Conservation (phyloP, 2,888 invertebrate species). For the Cantharis rustica region DNA sequence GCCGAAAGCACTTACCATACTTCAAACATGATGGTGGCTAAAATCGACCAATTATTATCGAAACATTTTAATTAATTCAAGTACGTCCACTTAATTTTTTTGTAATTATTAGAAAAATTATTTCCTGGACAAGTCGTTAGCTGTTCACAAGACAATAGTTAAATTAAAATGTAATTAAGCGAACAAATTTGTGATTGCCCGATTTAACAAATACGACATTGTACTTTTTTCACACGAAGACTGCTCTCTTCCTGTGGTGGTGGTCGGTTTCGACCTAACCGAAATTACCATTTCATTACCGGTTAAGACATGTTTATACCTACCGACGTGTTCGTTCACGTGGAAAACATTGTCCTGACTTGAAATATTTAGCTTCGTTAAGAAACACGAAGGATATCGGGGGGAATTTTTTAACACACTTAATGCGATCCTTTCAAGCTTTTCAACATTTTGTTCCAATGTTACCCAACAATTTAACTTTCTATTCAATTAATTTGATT, state of each 20-base stretch:
- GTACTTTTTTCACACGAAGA: not conserved
- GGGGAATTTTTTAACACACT: not conserved
- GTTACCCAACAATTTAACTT: constrained; percentile 2
- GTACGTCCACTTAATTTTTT: not conserved
- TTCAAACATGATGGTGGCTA: not conserved
- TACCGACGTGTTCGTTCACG: constrained; percentile 28
- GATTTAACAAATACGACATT: not conserved
- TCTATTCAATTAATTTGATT: constrained; percentile 4
- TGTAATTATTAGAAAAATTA: not conserved
- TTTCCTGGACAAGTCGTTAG: not conserved
- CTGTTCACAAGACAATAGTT: not conserved
- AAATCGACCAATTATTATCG: not conserved
- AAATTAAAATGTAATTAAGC: not conserved
- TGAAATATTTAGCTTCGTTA: constrained; percentile 39
- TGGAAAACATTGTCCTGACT: constrained; percentile 38
- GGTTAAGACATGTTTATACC: not conserved
- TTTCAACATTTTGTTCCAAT: not conserved
- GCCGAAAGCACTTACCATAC: not conserved
- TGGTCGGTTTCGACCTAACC: not conserved
- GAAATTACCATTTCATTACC: not conserved
- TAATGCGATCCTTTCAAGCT: not conserved
- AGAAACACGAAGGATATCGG: no score
- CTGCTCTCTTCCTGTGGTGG: not conserved
- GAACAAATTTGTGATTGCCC: not conserved
- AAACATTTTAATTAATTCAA: not conserved